Evolutionary conservation across 2,113 vertebrate species (phyloP), one percentile per base, ranked within the genome.

Genomic region (Syngnathus floridae): DNA sequence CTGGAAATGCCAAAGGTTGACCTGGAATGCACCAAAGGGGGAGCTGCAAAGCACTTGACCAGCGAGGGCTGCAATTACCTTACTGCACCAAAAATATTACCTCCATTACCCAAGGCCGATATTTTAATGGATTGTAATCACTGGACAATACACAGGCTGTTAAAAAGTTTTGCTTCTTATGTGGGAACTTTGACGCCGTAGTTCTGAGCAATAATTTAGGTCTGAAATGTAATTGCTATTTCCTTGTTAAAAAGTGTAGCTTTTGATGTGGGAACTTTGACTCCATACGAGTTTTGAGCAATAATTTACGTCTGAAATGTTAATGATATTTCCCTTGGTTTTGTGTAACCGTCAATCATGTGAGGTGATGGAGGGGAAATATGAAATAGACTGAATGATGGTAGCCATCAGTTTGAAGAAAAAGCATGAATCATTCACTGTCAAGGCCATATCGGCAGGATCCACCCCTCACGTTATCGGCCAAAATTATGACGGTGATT

Each of bases 21-120:
- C 59, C 60, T 12, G 40, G 21, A 62, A 62, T 41, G 54, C 54
- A 35, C 13, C 54, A 12, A 45, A 43, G 9, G 11, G 58, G 65
- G 36, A 26, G 41, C 64, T 72, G 59, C 37, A 46, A 49, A 62
- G n/a, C 65, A 56, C 3, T 77, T 69, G 56, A 71, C 35, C 2
- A 16, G 19, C 13, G 48, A 72, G 7, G 31, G 41, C 51, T 48
- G 48, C 5, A n/a, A n/a, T 41, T 43, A 41, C 46, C 14, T 57
- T 64, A 17, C 63, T 35, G 45, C 31, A 60, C 43, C 19, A 62
- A 40, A 64, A 67, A 9, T 0, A 11, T 37, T 14, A 17, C 43
- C 43, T 5, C 40, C 14, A 16, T 48, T 67, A 75, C 45, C 56
- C 19, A 0, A 7, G 9, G 16, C 17, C 22, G 51, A 74, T 60